phyloP scores from a whole-genome alignment of 2,113 vertebrate genomes.

The Dermatemys mawii region DNA sequence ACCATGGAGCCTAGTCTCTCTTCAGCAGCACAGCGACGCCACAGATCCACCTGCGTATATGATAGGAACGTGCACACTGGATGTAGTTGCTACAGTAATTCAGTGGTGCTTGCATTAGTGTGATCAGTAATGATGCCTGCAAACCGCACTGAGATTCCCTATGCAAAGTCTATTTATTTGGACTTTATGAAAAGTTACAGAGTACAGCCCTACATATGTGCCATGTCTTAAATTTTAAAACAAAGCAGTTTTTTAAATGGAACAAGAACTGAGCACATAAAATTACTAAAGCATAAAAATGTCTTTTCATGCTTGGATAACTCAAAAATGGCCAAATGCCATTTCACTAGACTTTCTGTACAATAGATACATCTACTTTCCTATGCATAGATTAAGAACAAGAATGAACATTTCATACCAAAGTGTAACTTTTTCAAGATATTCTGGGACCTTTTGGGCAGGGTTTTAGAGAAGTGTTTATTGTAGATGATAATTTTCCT shows the following conservation, averaged over 20 bases:
- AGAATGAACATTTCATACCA: fast-evolving
- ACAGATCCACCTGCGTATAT: background rate
- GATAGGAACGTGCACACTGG: background rate
- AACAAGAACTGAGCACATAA: background rate
- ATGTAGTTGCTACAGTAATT: background rate
- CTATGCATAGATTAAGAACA: background rate
- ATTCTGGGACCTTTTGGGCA: background rate
- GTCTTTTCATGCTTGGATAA: fast-evolving
- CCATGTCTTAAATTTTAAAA: background rate
- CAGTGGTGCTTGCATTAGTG: fast-evolving
- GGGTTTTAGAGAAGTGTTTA: background rate
- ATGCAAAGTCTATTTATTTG: background rate
- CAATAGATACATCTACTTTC: fast-evolving
- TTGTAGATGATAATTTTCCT: background rate
- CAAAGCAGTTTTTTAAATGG: background rate
- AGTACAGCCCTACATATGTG: fast-evolving
- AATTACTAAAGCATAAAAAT: background rate
- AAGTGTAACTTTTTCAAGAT: background rate
- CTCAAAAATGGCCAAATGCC: background rate
- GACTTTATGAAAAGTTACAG: background rate
- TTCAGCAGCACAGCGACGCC: background rate
- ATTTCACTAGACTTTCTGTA: background rate
- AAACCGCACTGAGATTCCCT: fast-evolving
- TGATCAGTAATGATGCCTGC: background rate
- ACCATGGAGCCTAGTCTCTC: constrained; percentile 6